These are phyloP conservation scores for Trichomalopsis sarcophagae DNA, from an alignment of 1,140 invertebrate species.

Conservation along the genomic window DNA sequence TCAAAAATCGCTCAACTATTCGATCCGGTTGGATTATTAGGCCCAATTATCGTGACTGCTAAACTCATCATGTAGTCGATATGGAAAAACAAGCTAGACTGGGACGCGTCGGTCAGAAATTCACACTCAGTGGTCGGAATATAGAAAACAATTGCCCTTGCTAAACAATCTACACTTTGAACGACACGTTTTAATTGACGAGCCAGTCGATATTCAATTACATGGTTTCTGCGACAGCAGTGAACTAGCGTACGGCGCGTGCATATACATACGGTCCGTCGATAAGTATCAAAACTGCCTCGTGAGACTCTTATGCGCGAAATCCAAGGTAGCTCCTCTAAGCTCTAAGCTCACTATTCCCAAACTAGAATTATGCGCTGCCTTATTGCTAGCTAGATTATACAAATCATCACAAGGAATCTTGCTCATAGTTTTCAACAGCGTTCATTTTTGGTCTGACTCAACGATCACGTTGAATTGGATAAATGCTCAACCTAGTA, in stretches of 20 bases:
- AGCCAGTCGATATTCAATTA: neutral
- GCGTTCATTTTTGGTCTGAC: constrained; percentile 41
- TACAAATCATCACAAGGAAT: no score
- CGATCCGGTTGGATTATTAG: no score
- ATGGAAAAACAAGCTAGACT: no score
- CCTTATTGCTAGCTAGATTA: neutral
- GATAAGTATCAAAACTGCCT: no score
- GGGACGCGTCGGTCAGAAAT: no score
- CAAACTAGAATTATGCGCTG: neutral
- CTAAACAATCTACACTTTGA: no score
- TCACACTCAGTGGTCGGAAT: no score
- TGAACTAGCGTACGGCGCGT: constrained; percentile 22
- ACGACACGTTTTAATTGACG: neutral
- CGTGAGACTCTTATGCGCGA: constrained; percentile 19
- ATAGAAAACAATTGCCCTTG: no score
- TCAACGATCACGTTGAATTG: constrained; percentile 29
- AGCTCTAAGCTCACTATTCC: neutral
- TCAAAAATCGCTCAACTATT: no score
- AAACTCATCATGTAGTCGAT: no score
- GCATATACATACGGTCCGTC: constrained; percentile 13
- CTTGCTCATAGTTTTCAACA: neutral
- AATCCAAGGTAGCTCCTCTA: constrained; percentile 40
- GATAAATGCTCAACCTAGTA: neutral
- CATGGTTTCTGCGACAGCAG: constrained; percentile 48
- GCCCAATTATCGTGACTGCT: no score